These are phyloP conservation scores for Trichomycterus rosablanca DNA, from an alignment of 2,113 vertebrate genomes.

Conservation along the genomic window DNA sequence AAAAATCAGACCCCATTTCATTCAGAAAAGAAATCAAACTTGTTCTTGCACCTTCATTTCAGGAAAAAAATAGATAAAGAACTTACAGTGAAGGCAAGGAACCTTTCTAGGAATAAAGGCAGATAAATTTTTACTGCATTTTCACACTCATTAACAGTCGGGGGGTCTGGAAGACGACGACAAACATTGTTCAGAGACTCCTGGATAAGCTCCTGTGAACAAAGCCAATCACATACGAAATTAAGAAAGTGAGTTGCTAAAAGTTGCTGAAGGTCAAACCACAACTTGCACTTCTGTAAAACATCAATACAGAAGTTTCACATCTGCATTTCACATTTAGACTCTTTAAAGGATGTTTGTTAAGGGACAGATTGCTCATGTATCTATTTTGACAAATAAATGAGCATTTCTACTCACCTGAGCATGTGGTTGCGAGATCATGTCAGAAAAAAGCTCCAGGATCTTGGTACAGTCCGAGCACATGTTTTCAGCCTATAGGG, in stretches of 20 bases:
- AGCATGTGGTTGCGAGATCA: slow-evolving; percentile 51
- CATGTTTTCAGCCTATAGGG: slow-evolving; percentile 43
- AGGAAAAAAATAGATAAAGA: too few relatives aligned
- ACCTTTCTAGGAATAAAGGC: not conserved
- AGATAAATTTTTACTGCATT: slow-evolving; percentile 5
- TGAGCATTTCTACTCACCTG: slow-evolving; percentile 52
- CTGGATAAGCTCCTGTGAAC: slow-evolving; percentile 11
- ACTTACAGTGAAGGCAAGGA: slow-evolving; percentile 29
- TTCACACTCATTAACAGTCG: not conserved
- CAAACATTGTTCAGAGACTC: slow-evolving; percentile 4
- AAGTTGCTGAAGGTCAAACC: not conserved
- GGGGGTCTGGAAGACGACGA: not conserved
- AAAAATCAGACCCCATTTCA: too few relatives aligned
- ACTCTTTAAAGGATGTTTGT: too few relatives aligned
- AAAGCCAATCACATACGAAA: too few relatives aligned
- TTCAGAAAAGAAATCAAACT: too few relatives aligned
- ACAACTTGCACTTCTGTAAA: not conserved
- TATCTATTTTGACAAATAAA: too few relatives aligned
- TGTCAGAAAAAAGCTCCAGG: slow-evolving; percentile 54
- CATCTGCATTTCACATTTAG: slow-evolving; percentile 6
- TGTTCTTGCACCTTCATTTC: too few relatives aligned
- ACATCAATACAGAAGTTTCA: not conserved
- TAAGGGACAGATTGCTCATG: too few relatives aligned
- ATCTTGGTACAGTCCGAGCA: slow-evolving; percentile 63
- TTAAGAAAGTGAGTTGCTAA: not conserved